Base-by-base conservation (phyloP, 2,888 invertebrate genomes). In the Parasteatoda lunata region DNA sequence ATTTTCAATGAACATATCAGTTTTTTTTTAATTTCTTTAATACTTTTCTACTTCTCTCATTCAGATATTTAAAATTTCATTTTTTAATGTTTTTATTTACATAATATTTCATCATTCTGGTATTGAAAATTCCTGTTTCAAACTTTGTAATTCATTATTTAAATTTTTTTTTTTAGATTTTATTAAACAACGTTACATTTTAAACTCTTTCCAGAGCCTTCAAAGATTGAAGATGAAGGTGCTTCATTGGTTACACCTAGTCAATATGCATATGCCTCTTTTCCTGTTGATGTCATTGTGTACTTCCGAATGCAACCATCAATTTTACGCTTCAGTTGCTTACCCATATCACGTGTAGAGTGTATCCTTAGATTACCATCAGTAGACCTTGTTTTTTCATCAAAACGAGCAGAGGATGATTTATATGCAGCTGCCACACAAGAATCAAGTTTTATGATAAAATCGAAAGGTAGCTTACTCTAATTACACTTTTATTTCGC, bases 261-360 rank as follows among this genome's bases (percentile, higher is more conserved):
- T 70, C 89, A 90, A 83, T 90, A 89, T 88, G 90, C 89, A 13
- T 90, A 90, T 89, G 96, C 97, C 64, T 97, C 98, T 80, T 98
- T 99, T 92, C 99, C 99, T 0, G 98, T 99, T 0, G 99, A 99
- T 93, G 98, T 99, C 48, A 97, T 99, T 90, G 98, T 99, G 68
- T 98, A 98, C 93, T 97, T 99, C 93, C 97, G 97, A 92, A 98
- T 99, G 95, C 98, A 98, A 92, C 98, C 98, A 0, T 97, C 97
- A 81, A 97, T 97, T 0, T 97, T 98, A 92, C 93, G 98, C 86
- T 99, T 99, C 93, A 97, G 97, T 90, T 98, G 98, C 92, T 94
- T 98, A 91, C 98, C 98, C 0, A 96, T 97, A 0, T 98, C 98
- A 5, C 93, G 98, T 89, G 98, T 98, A 3, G 98, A 98, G 93